phyloP scores from a whole-genome alignment of 1,140 invertebrate genomes.

The Bombus waltoni region DNA sequence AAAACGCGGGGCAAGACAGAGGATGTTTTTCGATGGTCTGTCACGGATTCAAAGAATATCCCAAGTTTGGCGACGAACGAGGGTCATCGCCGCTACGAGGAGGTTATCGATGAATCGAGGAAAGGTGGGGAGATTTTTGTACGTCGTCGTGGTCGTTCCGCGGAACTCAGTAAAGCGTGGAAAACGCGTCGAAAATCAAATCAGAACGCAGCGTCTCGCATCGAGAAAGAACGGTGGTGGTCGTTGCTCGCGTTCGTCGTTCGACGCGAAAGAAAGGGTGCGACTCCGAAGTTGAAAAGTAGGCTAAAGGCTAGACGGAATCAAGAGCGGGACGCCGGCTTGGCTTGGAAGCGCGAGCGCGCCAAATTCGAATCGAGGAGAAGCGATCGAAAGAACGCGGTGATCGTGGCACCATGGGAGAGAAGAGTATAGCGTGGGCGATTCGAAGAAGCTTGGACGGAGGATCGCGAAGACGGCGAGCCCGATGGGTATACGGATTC shows the following conservation, averaged over 20 bases:
- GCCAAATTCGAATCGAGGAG: too few relatives aligned
- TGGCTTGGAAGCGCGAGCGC: not conserved
- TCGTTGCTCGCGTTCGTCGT: too few relatives aligned
- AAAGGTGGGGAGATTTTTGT: slow-evolving; percentile 77
- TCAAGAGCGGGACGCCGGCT: too few relatives aligned
- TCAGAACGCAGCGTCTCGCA: not conserved
- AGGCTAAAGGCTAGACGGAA: too few relatives aligned
- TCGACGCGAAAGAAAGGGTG: too few relatives aligned
- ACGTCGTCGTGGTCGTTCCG: not conserved
- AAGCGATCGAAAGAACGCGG: too few relatives aligned
- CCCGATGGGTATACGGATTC: slow-evolving; percentile 29
- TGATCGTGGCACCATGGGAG: not conserved
- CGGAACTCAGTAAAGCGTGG: slow-evolving; percentile 68
- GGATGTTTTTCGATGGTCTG: not conserved
- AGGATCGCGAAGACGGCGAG: not conserved
- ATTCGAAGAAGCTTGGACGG: not conserved
- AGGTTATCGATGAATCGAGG: slow-evolving; percentile 75
- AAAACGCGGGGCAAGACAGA: too few relatives aligned
- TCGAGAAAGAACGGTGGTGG: too few relatives aligned
- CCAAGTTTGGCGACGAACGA: slow-evolving; percentile 62
- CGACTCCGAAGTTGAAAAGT: rapidly evolving
- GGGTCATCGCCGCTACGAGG: slow-evolving; percentile 69
- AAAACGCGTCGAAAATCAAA: slow-evolving; percentile 55
- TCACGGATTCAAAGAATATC: not conserved
- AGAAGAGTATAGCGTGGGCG: not conserved